These are phyloP conservation scores for Medauroidea extradentata DNA, from an alignment of 1,140 invertebrate species.

Conservation along the genomic window DNA sequence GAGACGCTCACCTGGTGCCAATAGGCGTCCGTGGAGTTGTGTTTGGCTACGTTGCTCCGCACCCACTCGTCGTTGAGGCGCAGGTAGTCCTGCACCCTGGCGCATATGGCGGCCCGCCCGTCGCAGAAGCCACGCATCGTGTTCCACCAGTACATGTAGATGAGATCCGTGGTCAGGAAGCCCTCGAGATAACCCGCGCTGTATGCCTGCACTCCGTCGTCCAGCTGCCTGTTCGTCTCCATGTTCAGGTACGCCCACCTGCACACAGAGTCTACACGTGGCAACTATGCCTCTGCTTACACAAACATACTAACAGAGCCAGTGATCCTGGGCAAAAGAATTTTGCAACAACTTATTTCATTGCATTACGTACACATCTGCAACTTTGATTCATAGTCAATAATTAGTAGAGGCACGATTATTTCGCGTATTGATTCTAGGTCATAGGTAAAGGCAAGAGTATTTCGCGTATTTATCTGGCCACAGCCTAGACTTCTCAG, in stretches of 20 bases:
- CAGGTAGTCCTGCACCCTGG: conserved; percentile 49
- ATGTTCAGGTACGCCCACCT: conserved; percentile 58
- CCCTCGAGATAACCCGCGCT: conserved; percentile 64
- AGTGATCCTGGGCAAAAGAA: no score
- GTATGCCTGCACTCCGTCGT: conserved; percentile 57
- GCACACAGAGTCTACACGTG: no score
- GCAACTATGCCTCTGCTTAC: no score
- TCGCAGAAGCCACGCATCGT: conserved; percentile 46
- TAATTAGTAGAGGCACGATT: no score
- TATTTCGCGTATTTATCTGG: no score
- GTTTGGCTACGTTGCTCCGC: conserved; percentile 41
- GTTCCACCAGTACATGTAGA: conserved; percentile 60
- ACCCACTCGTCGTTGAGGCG: conserved; percentile 50
- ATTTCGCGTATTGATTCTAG: no score
- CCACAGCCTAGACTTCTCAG: no score
- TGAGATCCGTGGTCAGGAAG: conserved; percentile 52
- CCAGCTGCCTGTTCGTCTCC: conserved; percentile 42
- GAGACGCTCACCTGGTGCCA: conserved; percentile 65
- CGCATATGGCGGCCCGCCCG: conserved; percentile 42
- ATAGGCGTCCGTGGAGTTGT: conserved; percentile 44
- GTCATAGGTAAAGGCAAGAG: no score
- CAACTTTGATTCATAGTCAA: no score
- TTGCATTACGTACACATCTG: no score
- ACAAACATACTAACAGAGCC: no score
- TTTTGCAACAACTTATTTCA: no score